Conservation (phyloP, 2,888 invertebrate species). For the Dexiosoma caninum region DNA sequence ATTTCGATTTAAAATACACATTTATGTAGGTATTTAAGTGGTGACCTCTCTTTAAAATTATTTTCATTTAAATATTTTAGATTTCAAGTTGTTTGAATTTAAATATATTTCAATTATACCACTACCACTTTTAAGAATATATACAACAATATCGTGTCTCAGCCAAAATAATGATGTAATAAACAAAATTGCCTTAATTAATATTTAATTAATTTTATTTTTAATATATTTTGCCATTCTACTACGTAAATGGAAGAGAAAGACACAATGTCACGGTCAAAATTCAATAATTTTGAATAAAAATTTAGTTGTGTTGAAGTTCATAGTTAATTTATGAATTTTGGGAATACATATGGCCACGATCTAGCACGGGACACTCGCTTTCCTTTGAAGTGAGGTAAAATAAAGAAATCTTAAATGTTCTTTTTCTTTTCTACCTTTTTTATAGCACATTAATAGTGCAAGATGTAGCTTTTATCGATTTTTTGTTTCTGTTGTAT, state of each 20-base stretch:
- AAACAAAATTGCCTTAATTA: background rate
- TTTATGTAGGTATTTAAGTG: background rate
- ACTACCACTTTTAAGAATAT: background rate
- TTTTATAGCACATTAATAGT: no score
- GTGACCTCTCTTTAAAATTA: constrained; percentile 14
- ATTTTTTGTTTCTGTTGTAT: no score
- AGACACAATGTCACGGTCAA: background rate
- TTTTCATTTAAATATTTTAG: background rate
- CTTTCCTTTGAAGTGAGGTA: no score
- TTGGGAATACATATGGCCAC: background rate
- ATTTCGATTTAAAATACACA: background rate
- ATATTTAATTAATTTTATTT: background rate
- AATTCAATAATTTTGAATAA: background rate
- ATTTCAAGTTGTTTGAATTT: background rate
- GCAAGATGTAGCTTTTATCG: no score
- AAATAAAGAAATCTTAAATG: no score
- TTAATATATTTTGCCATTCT: background rate
- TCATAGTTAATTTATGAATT: no score
- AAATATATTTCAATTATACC: background rate
- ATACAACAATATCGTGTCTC: background rate
- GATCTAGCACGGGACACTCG: no score
- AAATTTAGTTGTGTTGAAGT: no score
- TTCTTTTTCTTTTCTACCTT: no score
- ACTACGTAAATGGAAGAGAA: background rate
- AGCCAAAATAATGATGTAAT: background rate